Conservation (phyloP, 1,140 invertebrate species). For the Mizuhopecten yessoensis region DNA sequence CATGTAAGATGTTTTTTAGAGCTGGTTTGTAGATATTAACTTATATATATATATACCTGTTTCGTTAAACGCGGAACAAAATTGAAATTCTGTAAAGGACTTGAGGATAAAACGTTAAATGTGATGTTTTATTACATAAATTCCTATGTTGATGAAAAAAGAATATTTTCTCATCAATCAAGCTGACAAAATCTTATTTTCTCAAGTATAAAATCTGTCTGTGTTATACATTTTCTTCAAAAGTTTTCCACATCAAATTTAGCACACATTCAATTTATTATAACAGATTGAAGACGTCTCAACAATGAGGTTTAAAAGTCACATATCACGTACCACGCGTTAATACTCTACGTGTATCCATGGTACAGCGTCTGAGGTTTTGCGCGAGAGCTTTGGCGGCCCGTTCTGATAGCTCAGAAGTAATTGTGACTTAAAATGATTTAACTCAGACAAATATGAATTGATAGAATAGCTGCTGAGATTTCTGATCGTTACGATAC, state of each 20-base stretch:
- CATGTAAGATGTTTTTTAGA: too few relatives aligned
- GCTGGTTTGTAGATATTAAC: too few relatives aligned
- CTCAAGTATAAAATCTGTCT: too few relatives aligned
- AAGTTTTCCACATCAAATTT: background rate
- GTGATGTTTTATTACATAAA: too few relatives aligned
- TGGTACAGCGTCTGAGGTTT: background rate
- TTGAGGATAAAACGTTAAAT: too few relatives aligned
- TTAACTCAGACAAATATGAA: background rate
- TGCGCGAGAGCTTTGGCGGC: background rate
- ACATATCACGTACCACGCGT: background rate
- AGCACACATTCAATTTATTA: background rate
- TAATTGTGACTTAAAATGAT: constrained; percentile 1
- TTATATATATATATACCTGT: too few relatives aligned
- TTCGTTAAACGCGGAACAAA: too few relatives aligned
- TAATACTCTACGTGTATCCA: background rate
- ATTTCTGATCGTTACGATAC: background rate
- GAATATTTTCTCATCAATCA: too few relatives aligned
- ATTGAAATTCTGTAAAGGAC: too few relatives aligned
- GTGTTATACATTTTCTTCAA: background rate
- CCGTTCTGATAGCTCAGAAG: background rate
- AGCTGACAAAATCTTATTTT: too few relatives aligned
- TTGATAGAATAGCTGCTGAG: constrained; percentile 10
- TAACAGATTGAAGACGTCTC: background rate
- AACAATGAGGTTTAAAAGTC: too few relatives aligned
- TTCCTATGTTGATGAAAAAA: too few relatives aligned